Base-by-base conservation (phyloP, 2,797 vertebrate species). In the Mus caroli region DNA sequence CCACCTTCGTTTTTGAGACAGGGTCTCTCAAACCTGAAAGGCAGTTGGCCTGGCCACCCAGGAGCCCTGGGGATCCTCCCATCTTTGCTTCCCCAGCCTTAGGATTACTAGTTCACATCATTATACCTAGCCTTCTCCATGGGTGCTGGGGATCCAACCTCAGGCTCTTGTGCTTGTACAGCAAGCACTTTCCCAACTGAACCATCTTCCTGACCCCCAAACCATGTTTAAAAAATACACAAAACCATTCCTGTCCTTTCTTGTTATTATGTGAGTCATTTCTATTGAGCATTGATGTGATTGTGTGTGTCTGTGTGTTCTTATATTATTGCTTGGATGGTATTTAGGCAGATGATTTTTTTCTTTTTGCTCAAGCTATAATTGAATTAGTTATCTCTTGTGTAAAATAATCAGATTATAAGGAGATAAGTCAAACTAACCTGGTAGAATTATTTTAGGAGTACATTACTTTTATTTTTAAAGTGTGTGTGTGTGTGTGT, bases 281-380 rank as follows among this genome's bases (percentile, higher is more conserved):
- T 52, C 78, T 40, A 79, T 3, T 60, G 1, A 0, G 1, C 20
- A 80, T 12, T 31, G n/a, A 37, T 54, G 37, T 6, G 13, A 73
- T 56, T 37, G 50, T 54, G 77, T 79, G 19, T 79, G 3, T 83
- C 28, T 78, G 46, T 34, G 14, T 34, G 76, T 31, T 83, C 31
- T 50, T 79, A 3, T 40, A 93, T 88, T n/a, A 94, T 37, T 58
- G 82, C 10, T 88, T 75, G 88, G 26, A 69, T 56, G 86, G 60
- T 43, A 50, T 76, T 62, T 43, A 54, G 73, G 71, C n/a, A 92
- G 15, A 88, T n/a, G n/a, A n/a, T n/a, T n/a, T n/a, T n/a, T 15
- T 56, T 56, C 92, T 85, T 80, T 43, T 91, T 91, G 67, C n/a
- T 94, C 89, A 62, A 67, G 90, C 79, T 90, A 31, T 90, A 60